These are phyloP conservation scores for Xenentodon cancila DNA, from an alignment of 2,797 vertebrate genomes.

Conservation along the genomic window DNA sequence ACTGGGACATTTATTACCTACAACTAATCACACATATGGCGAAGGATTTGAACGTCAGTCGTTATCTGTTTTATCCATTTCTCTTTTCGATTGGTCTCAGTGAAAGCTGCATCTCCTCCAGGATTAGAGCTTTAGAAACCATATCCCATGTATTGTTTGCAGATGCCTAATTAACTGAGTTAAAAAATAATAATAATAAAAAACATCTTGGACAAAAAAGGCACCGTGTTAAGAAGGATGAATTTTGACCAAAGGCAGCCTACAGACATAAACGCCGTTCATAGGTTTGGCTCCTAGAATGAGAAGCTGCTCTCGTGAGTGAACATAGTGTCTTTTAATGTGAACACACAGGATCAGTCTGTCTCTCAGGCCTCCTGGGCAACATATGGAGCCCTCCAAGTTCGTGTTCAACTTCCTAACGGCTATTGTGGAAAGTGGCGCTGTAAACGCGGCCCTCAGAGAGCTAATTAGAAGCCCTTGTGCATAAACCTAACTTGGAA, in stretches of 20 bases:
- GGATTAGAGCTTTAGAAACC: not conserved
- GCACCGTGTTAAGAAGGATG: constrained; percentile 17
- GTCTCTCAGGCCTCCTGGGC: constrained; percentile 80
- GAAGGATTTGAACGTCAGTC: too few species aligned
- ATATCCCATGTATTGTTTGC: not conserved
- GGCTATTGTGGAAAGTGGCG: constrained; percentile 79
- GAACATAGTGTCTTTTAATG: constrained; percentile 59
- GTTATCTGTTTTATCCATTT: too few species aligned
- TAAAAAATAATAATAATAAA: not conserved
- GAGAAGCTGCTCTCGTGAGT: constrained; percentile 49
- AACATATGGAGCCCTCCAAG: constrained; percentile 85
- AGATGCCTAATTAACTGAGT: constrained; percentile 11
- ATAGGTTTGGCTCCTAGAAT: constrained; percentile 40
- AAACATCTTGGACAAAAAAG: constrained; percentile 1
- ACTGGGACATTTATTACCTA: too few species aligned
- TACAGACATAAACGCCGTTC: constrained; percentile 44
- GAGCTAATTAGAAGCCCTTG: constrained; percentile 86
- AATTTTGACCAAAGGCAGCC: constrained; percentile 37
- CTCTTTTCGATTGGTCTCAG: not conserved
- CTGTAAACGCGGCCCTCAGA: constrained; percentile 80
- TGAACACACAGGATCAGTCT: constrained; percentile 57
- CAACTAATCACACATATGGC: too few species aligned
- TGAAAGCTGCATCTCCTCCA: not conserved
- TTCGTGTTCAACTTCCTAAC: constrained; percentile 79
- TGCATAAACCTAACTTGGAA: constrained; percentile 81